Percentiles rank a stretch among this genome's conserved stretches.
These are phyloP conservation scores for Nettapus auritus DNA, from an alignment of 2,113 vertebrate species.

Conservation along the genomic window DNA sequence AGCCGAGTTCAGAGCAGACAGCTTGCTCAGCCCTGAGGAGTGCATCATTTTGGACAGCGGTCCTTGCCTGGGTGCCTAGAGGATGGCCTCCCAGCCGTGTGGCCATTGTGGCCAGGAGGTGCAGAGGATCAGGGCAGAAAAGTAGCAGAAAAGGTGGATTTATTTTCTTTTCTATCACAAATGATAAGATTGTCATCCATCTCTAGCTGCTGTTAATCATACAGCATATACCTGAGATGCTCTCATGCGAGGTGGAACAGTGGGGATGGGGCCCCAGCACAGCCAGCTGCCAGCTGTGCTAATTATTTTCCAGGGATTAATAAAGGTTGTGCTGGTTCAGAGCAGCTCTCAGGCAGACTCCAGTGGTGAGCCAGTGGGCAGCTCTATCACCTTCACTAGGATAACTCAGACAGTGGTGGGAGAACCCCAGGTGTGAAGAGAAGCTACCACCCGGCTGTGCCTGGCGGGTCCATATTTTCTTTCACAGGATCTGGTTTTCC, in stretches of 20 bases:
- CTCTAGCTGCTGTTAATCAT: neutral
- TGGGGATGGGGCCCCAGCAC: fast-evolving
- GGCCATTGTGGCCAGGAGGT: too few relatives aligned
- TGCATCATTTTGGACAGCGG: neutral
- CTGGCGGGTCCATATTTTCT: neutral
- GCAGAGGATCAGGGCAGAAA: neutral
- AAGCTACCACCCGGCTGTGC: neutral
- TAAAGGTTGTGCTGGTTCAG: fast-evolving
- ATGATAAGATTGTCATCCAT: neutral
- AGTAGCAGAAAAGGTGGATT: neutral
- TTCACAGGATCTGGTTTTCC: neutral
- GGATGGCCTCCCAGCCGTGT: too few relatives aligned
- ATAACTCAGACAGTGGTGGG: neutral
- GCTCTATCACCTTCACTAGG: neutral
- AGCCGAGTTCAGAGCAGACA: neutral
- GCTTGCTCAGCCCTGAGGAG: neutral
- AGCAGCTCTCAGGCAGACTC: neutral
- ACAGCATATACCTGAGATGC: neutral
- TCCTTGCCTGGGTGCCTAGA: too few relatives aligned
- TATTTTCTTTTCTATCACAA: neutral
- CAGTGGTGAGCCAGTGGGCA: neutral
- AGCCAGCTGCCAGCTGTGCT: neutral
- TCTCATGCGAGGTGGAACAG: neutral
- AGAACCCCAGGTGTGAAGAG: neutral
- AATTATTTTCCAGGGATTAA: neutral